These are phyloP conservation scores for Seira sanloemensis DNA, from an alignment of 2,888 invertebrate genomes.

Conservation along the genomic window DNA sequence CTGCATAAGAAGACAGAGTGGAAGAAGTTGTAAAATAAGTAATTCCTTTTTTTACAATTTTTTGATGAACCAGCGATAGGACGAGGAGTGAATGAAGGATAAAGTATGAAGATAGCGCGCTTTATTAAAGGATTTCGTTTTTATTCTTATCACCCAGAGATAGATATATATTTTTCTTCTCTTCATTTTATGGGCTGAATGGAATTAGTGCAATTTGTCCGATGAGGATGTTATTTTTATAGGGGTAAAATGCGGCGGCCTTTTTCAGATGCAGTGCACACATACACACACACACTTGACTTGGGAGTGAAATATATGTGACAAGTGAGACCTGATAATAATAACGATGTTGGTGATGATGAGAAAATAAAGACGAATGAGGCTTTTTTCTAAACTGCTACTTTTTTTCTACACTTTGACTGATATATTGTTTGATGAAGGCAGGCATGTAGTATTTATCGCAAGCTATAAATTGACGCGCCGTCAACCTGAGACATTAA, in stretches of 20 bases:
- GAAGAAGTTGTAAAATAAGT: conserved; percentile 16
- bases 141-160: conserved; percentile 3
- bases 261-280: conserved; percentile 30
- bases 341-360: conserved; percentile 22
- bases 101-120: conserved; percentile 25
- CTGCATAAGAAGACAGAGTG: not conserved
- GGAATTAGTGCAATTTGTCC: conserved; percentile 63
- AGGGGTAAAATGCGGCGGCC: conserved; percentile 48
- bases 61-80: conserved; percentile 8
- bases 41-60: conserved; percentile 4
- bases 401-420: too few species aligned
- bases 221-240: conserved; percentile 58
- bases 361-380: not conserved
- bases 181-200: conserved; percentile 57
- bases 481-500: conserved; percentile 54
- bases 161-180: conserved; percentile 24
- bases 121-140: conserved; percentile 16
- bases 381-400: conserved; percentile 10
- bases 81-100: conserved; percentile 4
- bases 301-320: conserved; percentile 52
- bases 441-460: conserved; percentile 59
- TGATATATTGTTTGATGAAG: conserved; percentile 54
- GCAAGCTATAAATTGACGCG: conserved; percentile 58
- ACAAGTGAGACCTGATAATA: conserved; percentile 50
- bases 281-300: not conserved